Evolutionary conservation across 1,140 invertebrate genomes (phyloP).

Genomic region (Acyrthosiphon pisum): DNA sequence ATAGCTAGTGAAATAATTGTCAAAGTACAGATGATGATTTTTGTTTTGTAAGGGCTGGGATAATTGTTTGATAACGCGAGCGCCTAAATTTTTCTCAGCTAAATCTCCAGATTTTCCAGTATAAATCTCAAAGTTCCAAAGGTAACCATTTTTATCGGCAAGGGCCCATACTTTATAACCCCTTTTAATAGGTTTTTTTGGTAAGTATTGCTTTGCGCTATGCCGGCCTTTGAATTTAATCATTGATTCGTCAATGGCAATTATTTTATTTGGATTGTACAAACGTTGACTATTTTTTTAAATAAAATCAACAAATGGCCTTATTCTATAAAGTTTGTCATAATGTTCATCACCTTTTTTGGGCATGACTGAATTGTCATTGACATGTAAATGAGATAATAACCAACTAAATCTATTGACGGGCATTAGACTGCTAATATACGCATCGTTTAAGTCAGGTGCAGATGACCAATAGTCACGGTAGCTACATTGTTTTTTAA

Average conservation of each 20-base stretch:
- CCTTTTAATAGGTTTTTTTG: slow-evolving; percentile 62
- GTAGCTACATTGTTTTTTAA: not conserved
- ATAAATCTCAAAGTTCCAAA: slow-evolving; percentile 61
- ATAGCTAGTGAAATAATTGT: slow-evolving; percentile 27
- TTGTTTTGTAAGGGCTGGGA: slow-evolving; percentile 12
- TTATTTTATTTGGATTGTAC: slow-evolving; percentile 45
- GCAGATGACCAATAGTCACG: not conserved
- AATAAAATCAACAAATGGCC: slow-evolving; percentile 48
- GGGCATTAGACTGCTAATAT: slow-evolving; percentile 50
- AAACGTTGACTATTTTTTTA: not conserved
- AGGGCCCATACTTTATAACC: slow-evolving; percentile 62
- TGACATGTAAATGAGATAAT: slow-evolving; percentile 18
- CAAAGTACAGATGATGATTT: not conserved
- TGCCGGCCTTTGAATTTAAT: slow-evolving; percentile 61
- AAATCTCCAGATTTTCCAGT: slow-evolving; percentile 59
- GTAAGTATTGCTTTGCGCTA: slow-evolving; percentile 61
- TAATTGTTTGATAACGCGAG: too few species aligned
- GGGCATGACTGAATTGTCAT: slow-evolving; percentile 53
- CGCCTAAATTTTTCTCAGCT: too few species aligned
- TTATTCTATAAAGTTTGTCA: slow-evolving; percentile 43
- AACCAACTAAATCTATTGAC: slow-evolving; percentile 58
- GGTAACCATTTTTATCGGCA: slow-evolving; percentile 61
- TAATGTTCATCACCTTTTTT: not conserved
- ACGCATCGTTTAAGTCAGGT: slow-evolving; percentile 1
- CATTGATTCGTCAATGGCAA: slow-evolving; percentile 60